These are phyloP conservation scores for Machaerirhynchus nigripectus DNA, from an alignment of 2,113 vertebrate species.

Conservation along the genomic window DNA sequence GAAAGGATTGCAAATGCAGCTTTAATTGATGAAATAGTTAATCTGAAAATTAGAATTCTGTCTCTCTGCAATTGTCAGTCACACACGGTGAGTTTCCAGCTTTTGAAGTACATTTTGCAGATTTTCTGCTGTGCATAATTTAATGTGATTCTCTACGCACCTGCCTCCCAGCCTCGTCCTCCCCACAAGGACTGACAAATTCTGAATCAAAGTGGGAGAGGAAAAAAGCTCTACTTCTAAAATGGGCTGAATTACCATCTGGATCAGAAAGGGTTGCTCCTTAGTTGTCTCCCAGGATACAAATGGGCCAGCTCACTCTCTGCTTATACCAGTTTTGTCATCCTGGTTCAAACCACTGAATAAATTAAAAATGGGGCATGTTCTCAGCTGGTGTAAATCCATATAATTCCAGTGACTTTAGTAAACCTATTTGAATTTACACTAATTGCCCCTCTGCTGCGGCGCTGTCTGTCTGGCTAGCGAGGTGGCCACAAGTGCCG, in stretches of 20 bases:
- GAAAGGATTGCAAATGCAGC: constrained; percentile 1
- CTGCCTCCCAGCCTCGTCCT: constrained; percentile 10
- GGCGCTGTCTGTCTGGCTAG: no score
- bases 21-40: constrained; percentile 50
- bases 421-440: neutral
- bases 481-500: no score
- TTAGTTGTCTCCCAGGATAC: neutral
- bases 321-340: neutral
- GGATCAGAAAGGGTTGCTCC: neutral
- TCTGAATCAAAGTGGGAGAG: neutral
- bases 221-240: neutral
- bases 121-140: constrained; percentile 36
- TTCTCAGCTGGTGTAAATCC: neutral
- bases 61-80: constrained; percentile 10
- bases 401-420: neutral
- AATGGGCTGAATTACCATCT: neutral
- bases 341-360: neutral
- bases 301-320: neutral
- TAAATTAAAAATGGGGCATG: neutral
- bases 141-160: neutral
- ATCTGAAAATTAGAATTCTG: constrained; percentile 39
- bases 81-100: neutral
- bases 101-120: constrained; percentile 35
- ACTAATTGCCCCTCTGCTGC: neutral
- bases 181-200: neutral